Conservation (phyloP, 1,140 invertebrate genomes). For the Glossosoma conforme region DNA sequence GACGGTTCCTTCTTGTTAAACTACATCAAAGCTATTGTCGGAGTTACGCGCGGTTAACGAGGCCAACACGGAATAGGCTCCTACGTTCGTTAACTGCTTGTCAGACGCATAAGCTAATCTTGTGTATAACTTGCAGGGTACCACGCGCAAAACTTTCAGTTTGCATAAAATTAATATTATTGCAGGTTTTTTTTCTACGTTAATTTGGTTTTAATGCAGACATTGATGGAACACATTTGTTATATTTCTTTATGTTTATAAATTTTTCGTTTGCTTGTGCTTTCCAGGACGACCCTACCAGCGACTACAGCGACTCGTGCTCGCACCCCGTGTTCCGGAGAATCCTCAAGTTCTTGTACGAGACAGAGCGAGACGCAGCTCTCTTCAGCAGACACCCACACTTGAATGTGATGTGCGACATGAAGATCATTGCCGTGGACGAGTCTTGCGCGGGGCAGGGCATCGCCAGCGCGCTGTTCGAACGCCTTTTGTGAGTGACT, state of each 20-base stretch:
- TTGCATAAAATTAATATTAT: not conserved
- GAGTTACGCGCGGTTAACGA: no score
- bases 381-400: conserved; percentile 53
- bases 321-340: conserved; percentile 57
- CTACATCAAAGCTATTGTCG: no score
- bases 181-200: not conserved
- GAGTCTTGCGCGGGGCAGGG: conserved; percentile 59
- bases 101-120: no score
- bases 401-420: conserved; percentile 53
- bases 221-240: no score
- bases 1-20: no score
- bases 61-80: no score
- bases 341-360: conserved; percentile 56
- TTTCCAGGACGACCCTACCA: conserved; percentile 7
- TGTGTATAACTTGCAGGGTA: no score
- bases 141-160: no score
- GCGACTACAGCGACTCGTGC: conserved; percentile 47
- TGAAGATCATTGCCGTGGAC: conserved; percentile 64
- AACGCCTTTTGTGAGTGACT: conserved; percentile 60
- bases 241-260: not conserved
- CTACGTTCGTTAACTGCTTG: no score
- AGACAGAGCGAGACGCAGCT: conserved; percentile 53
- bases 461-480: conserved; percentile 58
- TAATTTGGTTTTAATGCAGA: not conserved
- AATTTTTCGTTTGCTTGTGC: no score